Percentiles rank a stretch among this genome's conserved stretches.
Conservation (phyloP, 2,888 invertebrate genomes). For the Eupithecia subumbrata region DNA sequence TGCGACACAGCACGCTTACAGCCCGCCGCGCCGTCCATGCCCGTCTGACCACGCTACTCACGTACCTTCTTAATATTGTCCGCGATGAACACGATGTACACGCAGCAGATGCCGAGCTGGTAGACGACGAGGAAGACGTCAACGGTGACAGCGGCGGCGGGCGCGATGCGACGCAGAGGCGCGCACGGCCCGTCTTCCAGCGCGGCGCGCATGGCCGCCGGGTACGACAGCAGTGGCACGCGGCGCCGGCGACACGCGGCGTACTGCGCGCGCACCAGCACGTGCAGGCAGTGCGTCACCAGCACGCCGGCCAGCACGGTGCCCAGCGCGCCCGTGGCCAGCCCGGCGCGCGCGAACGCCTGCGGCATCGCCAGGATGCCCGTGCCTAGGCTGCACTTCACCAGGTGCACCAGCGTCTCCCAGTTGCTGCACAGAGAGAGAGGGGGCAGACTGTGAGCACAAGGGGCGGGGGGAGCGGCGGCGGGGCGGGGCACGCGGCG, state of each 20-base stretch:
- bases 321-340: slow-evolving; percentile 90
- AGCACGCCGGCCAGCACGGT: slow-evolving; percentile 90
- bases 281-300: slow-evolving; percentile 94
- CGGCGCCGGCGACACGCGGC: slow-evolving; percentile 84
- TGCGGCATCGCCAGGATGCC: slow-evolving; percentile 97
- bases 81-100: slow-evolving; percentile 97
- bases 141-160: slow-evolving; percentile 84
- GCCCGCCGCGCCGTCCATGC: slow-evolving; percentile 79
- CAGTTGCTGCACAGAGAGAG: slow-evolving; percentile 84
- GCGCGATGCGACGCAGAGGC: slow-evolving; percentile 85
- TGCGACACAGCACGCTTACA: slow-evolving; percentile 80
- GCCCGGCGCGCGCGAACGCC: slow-evolving; percentile 94
- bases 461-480: not conserved
- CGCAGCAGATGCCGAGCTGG: slow-evolving; percentile 97
- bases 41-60: slow-evolving; percentile 67
- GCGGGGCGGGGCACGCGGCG: not conserved
- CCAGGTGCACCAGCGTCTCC: slow-evolving; percentile 92
- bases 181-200: slow-evolving; percentile 88
- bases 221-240: slow-evolving; percentile 92
- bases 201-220: slow-evolving; percentile 91
- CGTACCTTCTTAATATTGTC: slow-evolving; percentile 89
- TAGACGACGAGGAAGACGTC: slow-evolving; percentile 90
- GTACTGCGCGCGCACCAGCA: slow-evolving; percentile 86
- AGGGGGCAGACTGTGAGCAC: slow-evolving; percentile 7
- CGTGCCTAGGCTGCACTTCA: slow-evolving; percentile 96